Evolutionary conservation across 2,797 vertebrate species (phyloP).

Genomic region (Halcyon chelicuti): DNA sequence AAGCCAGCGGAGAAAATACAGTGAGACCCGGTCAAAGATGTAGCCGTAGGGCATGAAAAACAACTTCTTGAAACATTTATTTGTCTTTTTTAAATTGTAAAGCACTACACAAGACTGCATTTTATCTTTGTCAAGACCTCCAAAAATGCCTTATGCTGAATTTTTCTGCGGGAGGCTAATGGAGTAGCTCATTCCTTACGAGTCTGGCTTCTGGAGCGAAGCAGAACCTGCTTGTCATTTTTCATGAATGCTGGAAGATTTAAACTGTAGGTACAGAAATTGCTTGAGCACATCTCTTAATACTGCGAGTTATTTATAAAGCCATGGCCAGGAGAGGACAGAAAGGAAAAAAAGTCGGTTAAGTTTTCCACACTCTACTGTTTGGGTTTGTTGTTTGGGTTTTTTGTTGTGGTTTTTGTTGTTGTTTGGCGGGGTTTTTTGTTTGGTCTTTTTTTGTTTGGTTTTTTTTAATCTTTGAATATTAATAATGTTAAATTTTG

Average conservation of each 20-base stretch:
- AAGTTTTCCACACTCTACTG: not conserved
- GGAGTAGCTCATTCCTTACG: not conserved
- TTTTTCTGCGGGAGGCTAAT: slow-evolving; percentile 13
- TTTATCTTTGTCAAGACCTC: slow-evolving; percentile 31
- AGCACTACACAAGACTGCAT: not conserved
- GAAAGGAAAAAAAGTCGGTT: not conserved
- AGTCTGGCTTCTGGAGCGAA: not conserved
- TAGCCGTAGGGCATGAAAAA: slow-evolving; percentile 20
- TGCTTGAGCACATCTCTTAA: not conserved
- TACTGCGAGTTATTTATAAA: not conserved
- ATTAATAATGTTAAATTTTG: not conserved
- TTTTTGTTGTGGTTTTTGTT: too few species aligned
- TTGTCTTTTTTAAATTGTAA: not conserved
- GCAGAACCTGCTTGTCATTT: not conserved
- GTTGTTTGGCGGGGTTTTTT: too few species aligned
- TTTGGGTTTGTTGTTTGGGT: too few species aligned
- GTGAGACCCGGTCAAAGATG: not conserved
- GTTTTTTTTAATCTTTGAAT: not conserved
- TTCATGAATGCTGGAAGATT: not conserved
- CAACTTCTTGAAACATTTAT: not conserved
- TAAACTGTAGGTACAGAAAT: not conserved
- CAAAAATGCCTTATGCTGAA: slow-evolving; percentile 7
- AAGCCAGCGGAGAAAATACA: not conserved
- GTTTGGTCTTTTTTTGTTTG: too few species aligned
- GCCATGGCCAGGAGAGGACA: not conserved